Conservation (phyloP, 2,888 invertebrate species). For the Tetranychus piercei region DNA sequence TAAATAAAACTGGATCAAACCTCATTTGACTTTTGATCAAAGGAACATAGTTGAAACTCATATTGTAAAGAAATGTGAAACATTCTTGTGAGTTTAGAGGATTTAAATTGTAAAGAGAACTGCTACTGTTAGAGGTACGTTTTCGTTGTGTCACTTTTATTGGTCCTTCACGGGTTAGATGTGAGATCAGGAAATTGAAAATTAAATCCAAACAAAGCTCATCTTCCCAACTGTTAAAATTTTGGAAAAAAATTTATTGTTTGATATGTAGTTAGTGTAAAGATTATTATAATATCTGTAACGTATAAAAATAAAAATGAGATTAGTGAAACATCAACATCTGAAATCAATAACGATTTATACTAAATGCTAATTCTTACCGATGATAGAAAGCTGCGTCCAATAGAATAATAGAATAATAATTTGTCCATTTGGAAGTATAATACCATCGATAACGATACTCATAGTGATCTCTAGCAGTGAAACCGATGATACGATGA, state of each 20-base stretch:
- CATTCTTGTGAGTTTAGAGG: slow-evolving; percentile 20
- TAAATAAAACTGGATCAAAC: slow-evolving; percentile 82
- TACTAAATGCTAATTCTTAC: slow-evolving; percentile 17
- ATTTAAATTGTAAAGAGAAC: neutral
- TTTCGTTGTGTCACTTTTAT: slow-evolving; percentile 86
- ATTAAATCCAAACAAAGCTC: slow-evolving; percentile 5
- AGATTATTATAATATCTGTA: slow-evolving; percentile 8
- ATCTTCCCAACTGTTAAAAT: neutral
- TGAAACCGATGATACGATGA: slow-evolving; percentile 83
- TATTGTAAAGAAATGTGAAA: slow-evolving; percentile 50
- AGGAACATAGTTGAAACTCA: slow-evolving; percentile 81
- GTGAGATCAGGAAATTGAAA: slow-evolving; percentile 57
- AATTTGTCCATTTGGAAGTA: slow-evolving; percentile 85
- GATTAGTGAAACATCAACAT: slow-evolving; percentile 4
- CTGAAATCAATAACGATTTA: slow-evolving; percentile 9
- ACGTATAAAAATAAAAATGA: neutral
- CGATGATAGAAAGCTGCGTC: slow-evolving; percentile 88
- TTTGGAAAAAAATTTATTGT: neutral
- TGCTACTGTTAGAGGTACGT: slow-evolving; percentile 22
- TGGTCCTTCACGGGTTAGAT: slow-evolving; percentile 75
- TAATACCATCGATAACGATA: slow-evolving; percentile 72
- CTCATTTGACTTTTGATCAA: slow-evolving; percentile 68
- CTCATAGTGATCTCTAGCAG: slow-evolving; percentile 77
- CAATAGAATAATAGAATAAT: slow-evolving; percentile 83
- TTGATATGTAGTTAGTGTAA: slow-evolving; percentile 2